Percentiles rank a stretch among this genome's conserved stretches.
phyloP scores from a whole-genome alignment of 2,113 vertebrate genomes.

The Bufo gargarizans region DNA sequence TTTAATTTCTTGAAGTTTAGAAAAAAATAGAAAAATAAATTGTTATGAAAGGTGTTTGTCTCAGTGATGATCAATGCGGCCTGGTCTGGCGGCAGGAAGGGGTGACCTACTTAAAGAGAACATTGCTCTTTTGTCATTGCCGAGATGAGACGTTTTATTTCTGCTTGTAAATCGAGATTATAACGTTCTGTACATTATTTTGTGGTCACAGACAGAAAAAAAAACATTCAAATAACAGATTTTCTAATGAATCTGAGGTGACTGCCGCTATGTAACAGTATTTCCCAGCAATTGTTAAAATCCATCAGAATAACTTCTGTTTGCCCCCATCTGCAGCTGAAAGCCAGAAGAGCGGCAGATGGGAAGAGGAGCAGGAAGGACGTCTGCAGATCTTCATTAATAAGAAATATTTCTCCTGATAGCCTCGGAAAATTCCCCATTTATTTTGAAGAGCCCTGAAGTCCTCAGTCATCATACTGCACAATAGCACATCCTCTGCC shows the following conservation, averaged over 20 bases:
- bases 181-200: background rate
- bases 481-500: no score
- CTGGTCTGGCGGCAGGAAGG: background rate
- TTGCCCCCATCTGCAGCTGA: background rate
- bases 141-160: background rate
- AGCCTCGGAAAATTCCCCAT: no score
- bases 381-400: background rate
- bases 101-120: slow-evolving; percentile 26
- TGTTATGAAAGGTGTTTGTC: slow-evolving; percentile 59
- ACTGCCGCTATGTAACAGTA: background rate
- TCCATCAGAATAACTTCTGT: background rate
- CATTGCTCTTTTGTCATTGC: background rate
- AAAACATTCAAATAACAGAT: background rate
- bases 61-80: slow-evolving; percentile 9
- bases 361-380: no score
- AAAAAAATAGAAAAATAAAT: background rate
- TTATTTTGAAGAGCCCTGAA: no score
- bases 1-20: slow-evolving; percentile 64
- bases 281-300: background rate
- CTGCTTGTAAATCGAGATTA: background rate
- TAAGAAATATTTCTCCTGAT: background rate
- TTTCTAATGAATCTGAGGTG: background rate
- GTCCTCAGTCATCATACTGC: no score
- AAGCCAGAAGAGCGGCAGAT: background rate
- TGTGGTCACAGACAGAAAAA: background rate